A percentile compares a stretch with the other conserved stretches of the same genome.
Evolutionary conservation across 2,888 invertebrate species (phyloP).

Genomic region (Drosophila mettleri): DNA sequence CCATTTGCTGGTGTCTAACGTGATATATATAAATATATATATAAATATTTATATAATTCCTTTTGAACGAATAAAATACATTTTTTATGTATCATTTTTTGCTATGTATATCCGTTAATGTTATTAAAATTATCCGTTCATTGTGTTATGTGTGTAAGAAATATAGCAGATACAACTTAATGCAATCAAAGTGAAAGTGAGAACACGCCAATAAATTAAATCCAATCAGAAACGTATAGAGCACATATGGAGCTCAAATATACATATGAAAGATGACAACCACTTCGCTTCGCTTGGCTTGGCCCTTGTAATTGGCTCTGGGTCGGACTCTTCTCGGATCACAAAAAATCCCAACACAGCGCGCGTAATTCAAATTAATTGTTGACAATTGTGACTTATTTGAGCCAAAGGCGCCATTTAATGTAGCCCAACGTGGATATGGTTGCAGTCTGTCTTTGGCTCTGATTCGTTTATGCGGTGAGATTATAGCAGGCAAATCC

Average conservation of each 20-base stretch:
- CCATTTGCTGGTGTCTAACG: no score
- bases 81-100: no score
- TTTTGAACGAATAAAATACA: neutral
- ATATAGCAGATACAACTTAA: slow-evolving; percentile 52
- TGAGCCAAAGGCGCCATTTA: slow-evolving; percentile 76
- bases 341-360: slow-evolving; percentile 69
- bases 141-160: slow-evolving; percentile 8
- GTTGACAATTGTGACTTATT: slow-evolving; percentile 77
- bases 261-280: slow-evolving; percentile 54
- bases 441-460: slow-evolving; percentile 8
- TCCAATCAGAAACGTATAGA: slow-evolving; percentile 54
- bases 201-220: slow-evolving; percentile 78
- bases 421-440: slow-evolving; percentile 37
- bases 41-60: neutral
- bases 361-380: slow-evolving; percentile 80
- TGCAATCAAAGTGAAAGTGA: slow-evolving; percentile 75
- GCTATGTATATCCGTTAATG: neutral
- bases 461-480: slow-evolving; percentile 37
- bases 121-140: neutral
- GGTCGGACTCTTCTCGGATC: slow-evolving; percentile 45
- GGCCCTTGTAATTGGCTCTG: slow-evolving; percentile 71
- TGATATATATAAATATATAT: neutral
- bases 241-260: slow-evolving; percentile 24
- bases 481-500: slow-evolving; percentile 28
- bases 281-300: slow-evolving; percentile 36